Evolutionary conservation across 1,140 invertebrate genomes (phyloP).

Genomic region (Hycleus phaleratus): DNA sequence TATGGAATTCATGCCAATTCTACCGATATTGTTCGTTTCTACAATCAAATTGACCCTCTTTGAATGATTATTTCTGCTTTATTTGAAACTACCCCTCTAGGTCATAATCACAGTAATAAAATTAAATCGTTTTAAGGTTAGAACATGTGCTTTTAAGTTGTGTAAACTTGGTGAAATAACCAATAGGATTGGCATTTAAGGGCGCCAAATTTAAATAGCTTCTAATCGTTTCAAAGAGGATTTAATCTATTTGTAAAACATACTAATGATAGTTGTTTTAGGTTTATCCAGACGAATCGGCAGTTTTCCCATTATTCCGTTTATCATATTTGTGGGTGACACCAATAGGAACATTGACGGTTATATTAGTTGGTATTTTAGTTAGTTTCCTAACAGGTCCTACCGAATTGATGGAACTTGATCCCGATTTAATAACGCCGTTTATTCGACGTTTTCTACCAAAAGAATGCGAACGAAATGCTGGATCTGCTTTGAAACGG

Average conservation of each 20-base stretch:
- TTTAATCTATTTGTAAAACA: neutral
- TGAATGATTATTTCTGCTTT: neutral
- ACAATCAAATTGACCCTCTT: neutral
- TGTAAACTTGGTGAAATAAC: too few species aligned
- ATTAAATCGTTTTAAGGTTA: too few species aligned
- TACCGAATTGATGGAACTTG: constrained; percentile 47
- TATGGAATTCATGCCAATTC: constrained; percentile 21
- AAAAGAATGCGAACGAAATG: constrained; percentile 20
- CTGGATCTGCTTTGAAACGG: constrained; percentile 17
- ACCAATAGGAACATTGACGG: constrained; percentile 53
- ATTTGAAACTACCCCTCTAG: too few species aligned
- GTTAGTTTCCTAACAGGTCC: constrained; percentile 61
- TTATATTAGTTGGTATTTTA: constrained; percentile 56
- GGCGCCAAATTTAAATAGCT: too few species aligned
- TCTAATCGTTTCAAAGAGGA: too few species aligned
- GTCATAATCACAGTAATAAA: too few species aligned
- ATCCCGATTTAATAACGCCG: constrained; percentile 55
- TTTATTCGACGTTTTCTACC: constrained; percentile 47
- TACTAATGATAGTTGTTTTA: neutral
- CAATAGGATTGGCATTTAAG: too few species aligned
- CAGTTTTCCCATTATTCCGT: constrained; percentile 61
- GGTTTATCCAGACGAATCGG: constrained; percentile 41
- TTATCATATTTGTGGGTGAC: constrained; percentile 73
- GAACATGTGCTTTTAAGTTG: too few species aligned
- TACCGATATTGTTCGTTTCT: constrained; percentile 7